These are phyloP conservation scores for Caerostris extrusa DNA, from an alignment of 1,140 invertebrate species.

Conservation along the genomic window DNA sequence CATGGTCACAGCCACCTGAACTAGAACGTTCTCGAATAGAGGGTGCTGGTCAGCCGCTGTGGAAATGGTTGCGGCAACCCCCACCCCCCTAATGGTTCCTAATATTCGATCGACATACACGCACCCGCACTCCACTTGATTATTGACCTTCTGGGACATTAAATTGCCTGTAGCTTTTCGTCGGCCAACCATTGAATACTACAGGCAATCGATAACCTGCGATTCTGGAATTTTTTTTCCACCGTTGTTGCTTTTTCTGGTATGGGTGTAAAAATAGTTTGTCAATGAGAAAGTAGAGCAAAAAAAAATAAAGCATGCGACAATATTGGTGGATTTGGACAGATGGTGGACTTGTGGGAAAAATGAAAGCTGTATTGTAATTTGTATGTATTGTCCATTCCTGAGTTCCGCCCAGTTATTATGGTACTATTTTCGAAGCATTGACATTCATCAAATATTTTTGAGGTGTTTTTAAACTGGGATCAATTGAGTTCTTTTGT, in stretches of 20 bases:
- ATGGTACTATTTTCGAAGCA: not conserved
- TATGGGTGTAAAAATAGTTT: constrained; percentile 1
- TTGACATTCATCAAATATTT: not conserved
- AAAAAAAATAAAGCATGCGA: not conserved
- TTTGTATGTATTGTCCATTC: not conserved
- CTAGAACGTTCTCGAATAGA: not conserved
- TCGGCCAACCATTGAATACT: constrained; percentile 21
- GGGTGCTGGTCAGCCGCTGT: constrained; percentile 61
- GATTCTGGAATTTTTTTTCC: constrained; percentile 26
- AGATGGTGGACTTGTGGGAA: not conserved
- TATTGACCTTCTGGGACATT: constrained; percentile 65
- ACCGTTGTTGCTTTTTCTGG: not conserved
- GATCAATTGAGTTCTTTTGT: too few species aligned
- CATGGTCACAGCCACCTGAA: constrained; percentile 8
- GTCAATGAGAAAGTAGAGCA: not conserved
- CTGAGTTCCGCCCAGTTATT: not conserved
- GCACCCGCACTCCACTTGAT: constrained; percentile 33
- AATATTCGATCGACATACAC: constrained; percentile 62
- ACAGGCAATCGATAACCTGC: not conserved
- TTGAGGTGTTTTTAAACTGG: too few species aligned
- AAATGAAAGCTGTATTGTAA: not conserved
- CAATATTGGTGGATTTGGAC: not conserved
- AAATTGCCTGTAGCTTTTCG: constrained; percentile 35
- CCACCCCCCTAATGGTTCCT: constrained; percentile 22
- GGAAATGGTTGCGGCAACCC: constrained; percentile 51